Evolutionary conservation across 2,113 vertebrate genomes (phyloP), one percentile per base, ranked within the genome.

Genomic region (Salvelinus sp.): DNA sequence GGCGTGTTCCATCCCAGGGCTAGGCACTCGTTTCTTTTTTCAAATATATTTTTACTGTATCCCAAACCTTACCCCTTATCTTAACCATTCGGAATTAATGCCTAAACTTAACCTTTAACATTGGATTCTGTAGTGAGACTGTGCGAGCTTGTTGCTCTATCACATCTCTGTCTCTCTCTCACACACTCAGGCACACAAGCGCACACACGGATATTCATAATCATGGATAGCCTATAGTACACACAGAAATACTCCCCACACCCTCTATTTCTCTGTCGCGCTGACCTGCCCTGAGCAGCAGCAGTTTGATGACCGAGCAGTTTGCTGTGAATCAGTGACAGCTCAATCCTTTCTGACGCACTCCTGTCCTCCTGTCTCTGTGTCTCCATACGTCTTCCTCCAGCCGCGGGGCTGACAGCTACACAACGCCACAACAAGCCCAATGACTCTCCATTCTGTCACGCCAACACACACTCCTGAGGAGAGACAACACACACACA

Each of bases 261-360:
- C 38, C 44, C 22, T 22, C 14, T 2, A 16, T 71, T 18, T 60
- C 66, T 25, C 23, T 6, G 2, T 25, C 63, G 28, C 27, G n/a
- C 72, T 65, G 60, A 60, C 58, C 69, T 60, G 25, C 71, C 20
- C 70, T 20, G 50, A 44, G 77, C 48, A 50, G 20, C 47, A 23
- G 16, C 44, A 27, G 77, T 63, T 63, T 22, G 79, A 79, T 79
- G 87, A 88, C 69, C 22, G 82, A 87, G 79, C 77, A 66, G 58
- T 83, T 82, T 76, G 48, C 69, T 81, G 64, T 58, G 58, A n/a
- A 54, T 48, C 82, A 79, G 67, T 84, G 90, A 91, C 90, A 87
- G 82, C 81, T 89, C 81, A 85, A 87, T 90, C 78, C 85, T 79
- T 47, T 63, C 73, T 83, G 90, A 85, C 79, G 73, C 70, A 71